Conservation (phyloP, 2,797 vertebrate genomes). For the Myotis daubentonii region DNA sequence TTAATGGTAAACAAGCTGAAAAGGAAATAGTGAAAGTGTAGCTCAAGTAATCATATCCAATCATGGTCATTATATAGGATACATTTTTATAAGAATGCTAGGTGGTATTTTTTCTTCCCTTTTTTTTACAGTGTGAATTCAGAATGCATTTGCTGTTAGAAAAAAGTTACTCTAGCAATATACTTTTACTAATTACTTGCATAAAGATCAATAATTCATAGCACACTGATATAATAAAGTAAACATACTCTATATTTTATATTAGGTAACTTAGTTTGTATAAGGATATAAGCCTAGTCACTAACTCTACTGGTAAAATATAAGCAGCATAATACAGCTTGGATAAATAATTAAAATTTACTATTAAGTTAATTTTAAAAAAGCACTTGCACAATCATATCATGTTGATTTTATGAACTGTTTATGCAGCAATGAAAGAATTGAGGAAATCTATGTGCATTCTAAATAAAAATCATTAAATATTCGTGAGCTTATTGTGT, state of each 20-base stretch:
- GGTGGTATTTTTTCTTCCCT: background rate
- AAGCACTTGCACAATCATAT: background rate
- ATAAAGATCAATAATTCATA: background rate
- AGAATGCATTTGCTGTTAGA: background rate
- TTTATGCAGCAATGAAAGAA: slow-evolving; percentile 55
- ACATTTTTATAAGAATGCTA: background rate
- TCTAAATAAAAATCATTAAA: slow-evolving; percentile 58
- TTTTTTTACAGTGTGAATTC: background rate
- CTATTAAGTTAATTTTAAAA: slow-evolving; percentile 56
- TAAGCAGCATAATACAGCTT: slow-evolving; percentile 37
- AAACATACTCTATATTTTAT: background rate
- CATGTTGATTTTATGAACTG: slow-evolving; percentile 66
- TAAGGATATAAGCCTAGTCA: background rate
- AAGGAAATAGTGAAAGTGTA: slow-evolving; percentile 24
- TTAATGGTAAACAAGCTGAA: slow-evolving; percentile 58
- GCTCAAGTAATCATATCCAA: slow-evolving; percentile 3
- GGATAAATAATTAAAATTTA: slow-evolving; percentile 60
- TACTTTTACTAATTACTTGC: background rate
- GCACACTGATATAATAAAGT: background rate
- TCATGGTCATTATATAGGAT: background rate
- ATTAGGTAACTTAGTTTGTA: background rate
- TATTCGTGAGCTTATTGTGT: slow-evolving; percentile 59
- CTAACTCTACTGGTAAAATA: background rate
- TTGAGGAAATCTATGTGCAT: slow-evolving; percentile 48
- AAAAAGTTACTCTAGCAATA: background rate